A percentile compares a stretch with the other conserved stretches of the same genome.
Conservation (phyloP, 2,797 vertebrate species). For the Pampus argenteus region DNA sequence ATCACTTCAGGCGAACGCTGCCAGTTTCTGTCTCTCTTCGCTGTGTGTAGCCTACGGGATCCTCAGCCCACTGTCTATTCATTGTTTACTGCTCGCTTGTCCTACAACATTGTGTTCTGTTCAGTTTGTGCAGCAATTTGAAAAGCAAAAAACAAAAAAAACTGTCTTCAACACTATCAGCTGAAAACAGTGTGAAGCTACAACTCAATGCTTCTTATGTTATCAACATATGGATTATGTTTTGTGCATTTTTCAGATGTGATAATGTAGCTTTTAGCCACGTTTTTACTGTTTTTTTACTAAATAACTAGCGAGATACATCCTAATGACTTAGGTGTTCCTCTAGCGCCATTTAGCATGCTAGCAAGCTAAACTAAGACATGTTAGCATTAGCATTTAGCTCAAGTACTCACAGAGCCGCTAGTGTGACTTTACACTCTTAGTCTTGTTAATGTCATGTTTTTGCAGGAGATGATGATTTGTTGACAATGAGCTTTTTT, state of each 20-base stretch:
- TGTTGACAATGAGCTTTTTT: no score
- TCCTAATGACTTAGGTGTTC: no score
- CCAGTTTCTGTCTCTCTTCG: slow-evolving; percentile 11
- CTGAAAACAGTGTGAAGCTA: background rate
- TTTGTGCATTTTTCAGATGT: background rate
- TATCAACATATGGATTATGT: no score
- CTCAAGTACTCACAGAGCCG: no score
- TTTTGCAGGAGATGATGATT: background rate
- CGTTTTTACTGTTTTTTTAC: no score
- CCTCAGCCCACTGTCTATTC: background rate
- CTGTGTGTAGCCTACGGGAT: slow-evolving; percentile 3
- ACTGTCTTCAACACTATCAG: background rate
- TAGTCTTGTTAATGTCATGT: background rate
- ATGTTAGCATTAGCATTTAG: no score
- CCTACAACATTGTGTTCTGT: background rate
- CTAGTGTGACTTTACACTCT: no score
- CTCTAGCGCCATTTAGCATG: no score
- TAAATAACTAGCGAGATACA: no score
- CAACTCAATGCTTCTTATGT: no score
- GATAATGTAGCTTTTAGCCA: background rate
- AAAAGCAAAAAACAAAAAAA: background rate
- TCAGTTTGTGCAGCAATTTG: background rate
- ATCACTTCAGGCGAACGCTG: slow-evolving; percentile 6
- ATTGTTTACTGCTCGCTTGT: slow-evolving; percentile 16
- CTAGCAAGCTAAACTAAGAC: no score